Base-by-base conservation (phyloP, 2,797 vertebrate genomes). In the Rhodeus uyekii region DNA sequence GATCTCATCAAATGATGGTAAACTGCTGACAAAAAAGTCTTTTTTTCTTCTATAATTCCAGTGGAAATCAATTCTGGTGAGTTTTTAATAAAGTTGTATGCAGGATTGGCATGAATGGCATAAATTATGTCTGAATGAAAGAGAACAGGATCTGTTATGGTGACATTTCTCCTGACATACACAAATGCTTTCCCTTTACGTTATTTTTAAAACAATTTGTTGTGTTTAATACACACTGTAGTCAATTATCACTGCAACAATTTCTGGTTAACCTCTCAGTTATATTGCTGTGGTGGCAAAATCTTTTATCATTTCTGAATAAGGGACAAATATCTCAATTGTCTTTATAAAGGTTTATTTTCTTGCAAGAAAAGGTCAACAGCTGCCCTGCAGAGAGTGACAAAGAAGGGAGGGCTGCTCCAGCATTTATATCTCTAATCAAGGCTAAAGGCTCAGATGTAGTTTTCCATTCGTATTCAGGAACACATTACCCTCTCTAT, bases 141-240 rank as follows among this genome's bases (percentile, higher is more conserved):
- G 18, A 50, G 18, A 63, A 34, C 10, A 50, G 19, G 8, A 50
- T 50, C 69, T 32, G 18, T 50, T 34, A 71, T 3, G 0, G 18
- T 72, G 69, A 72, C 44, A 72, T 72, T 72, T 72, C 44, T 72
- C 19, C 19, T 72, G 46, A 36, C 69, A 36, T 2, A 50, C 44
- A 72, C 19, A 34, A 50, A 72, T 34, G 18, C 29, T n/a, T 14
- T 72, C 10, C 29, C 6, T 72, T 69, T 19, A 69, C 0, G 8
- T 5, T 18, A 27, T 18, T 19, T 50, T 34, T 22, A 69, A 69
- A 69, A 19, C 48, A 19, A 12, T 10, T 4, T n/a, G 19, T 39
- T 72, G 18, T n/a, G 5, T 50, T 50, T 50, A 72, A 72, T 50
- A 34, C 69, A 34, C 50, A n/a, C 19, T 8, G 29, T 50, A 44